Base-by-base conservation (phyloP, 1,140 invertebrate genomes). In the Bombus picipes region DNA sequence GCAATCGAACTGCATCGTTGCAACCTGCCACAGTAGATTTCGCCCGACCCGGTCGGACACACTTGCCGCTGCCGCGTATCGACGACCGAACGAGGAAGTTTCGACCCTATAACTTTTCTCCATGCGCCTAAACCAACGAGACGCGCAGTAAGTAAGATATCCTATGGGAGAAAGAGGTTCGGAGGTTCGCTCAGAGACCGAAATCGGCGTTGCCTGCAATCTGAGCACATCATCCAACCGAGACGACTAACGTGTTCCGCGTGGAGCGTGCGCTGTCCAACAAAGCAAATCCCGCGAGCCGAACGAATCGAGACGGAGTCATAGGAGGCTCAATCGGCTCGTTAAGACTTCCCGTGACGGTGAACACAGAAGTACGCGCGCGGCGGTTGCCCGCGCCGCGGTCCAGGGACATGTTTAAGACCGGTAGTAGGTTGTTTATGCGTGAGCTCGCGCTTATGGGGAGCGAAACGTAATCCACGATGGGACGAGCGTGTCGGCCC, bases 371-470 rank as follows among this genome's bases (percentile, higher is more conserved):
- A 78, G 34, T 87, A 78, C 85, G 65, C 77, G 84, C 82, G 65
- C 72, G 78, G 57, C 84, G 76, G 77, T 76, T 81, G 65, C 43
- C 78, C 32, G 62, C 86, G 59, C 53, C 86, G 76, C 71, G 81
- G 71, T 85, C 83, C 72, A 37, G 77, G 88, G 83, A 91, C 89
- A 91, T 91, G 88, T 92, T 92, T 91, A 92, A 92, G 90, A 92
- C 91, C 91, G 90, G 91, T 91, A 92, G 92, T 91, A 77, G 88
- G 89, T 92, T 91, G 90, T 92, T 92, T 92, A 92, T 91, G 91
- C 92, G 89, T 75, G 88, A 89, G 91, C 88, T 90, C 89, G 77
- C 89, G 83, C 87, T 91, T 92, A 91, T 86, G 82, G 85, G 74
- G 85, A 89, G 74, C 83, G 82, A 91, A 88, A 86, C 87, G 87